A percentile compares a stretch with the other conserved stretches of the same genome.
phyloP scores from a whole-genome alignment of 2,113 vertebrate genomes.

The Otis tarda region DNA sequence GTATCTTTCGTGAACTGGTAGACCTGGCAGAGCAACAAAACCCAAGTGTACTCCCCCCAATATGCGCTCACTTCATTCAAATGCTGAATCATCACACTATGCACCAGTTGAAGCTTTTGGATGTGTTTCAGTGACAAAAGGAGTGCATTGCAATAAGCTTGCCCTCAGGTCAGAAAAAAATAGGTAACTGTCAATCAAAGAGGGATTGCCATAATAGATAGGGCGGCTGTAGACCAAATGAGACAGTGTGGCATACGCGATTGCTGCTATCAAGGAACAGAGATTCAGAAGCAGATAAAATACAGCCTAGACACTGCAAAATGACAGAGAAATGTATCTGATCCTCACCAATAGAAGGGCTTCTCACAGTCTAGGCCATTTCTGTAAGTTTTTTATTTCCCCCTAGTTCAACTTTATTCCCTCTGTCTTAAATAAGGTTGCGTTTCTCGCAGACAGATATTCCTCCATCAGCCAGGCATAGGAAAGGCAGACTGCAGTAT shows the following conservation, averaged over 20 bases:
- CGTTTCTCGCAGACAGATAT: not conserved
- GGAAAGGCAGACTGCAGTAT: not conserved
- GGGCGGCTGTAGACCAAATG: conserved; percentile 5
- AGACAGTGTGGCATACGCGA: not conserved
- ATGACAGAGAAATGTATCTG: not conserved
- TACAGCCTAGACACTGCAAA: not conserved
- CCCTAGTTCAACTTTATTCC: not conserved
- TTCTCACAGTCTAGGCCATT: not conserved
- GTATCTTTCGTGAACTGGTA: not conserved
- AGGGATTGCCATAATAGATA: not conserved
- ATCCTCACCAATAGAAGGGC: not conserved
- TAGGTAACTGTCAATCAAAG: conserved; percentile 30
- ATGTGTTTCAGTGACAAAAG: conserved; percentile 1
- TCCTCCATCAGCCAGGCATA: not conserved
- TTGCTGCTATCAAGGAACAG: not conserved
- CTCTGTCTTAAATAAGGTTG: not conserved
- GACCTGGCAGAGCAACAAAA: not conserved
- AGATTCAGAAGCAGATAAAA: conserved; percentile 18
- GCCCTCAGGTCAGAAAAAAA: conserved; percentile 32
- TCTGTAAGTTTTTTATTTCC: not conserved
- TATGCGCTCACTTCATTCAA: not conserved
- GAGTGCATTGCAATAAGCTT: not conserved
- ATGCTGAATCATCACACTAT: not conserved
- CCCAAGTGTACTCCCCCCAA: not conserved
- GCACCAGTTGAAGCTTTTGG: not conserved